Conservation (phyloP, 2,113 vertebrate species). For the Lepidothrix coronata region DNA sequence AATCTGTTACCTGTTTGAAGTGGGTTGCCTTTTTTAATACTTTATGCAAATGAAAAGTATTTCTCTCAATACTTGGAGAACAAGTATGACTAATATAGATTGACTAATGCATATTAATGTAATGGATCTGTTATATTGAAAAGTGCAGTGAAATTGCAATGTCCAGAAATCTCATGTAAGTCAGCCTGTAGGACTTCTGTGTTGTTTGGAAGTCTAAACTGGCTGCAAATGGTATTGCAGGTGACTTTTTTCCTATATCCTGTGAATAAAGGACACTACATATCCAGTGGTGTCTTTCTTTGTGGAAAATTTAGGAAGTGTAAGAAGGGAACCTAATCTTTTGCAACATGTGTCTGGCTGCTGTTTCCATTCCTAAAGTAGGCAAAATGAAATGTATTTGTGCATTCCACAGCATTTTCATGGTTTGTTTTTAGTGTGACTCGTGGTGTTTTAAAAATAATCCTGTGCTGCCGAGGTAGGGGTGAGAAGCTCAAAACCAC, state of each 20-base stretch:
- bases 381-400: background rate
- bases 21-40: background rate
- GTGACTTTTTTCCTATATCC: background rate
- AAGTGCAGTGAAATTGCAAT: background rate
- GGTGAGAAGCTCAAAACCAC: background rate
- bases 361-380: background rate
- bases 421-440: background rate
- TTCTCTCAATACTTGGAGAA: background rate
- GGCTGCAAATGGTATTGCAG: background rate
- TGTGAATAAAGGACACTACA: background rate
- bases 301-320: background rate
- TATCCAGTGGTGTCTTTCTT: background rate
- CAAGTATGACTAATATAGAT: background rate
- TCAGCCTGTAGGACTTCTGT: background rate
- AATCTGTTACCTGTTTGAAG: background rate
- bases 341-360: background rate
- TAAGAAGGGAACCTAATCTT: background rate
- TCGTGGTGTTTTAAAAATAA: background rate
- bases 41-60: background rate
- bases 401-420: rapidly evolving
- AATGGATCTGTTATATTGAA: background rate
- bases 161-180: background rate
- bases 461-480: background rate
- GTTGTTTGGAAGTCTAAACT: background rate
- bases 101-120: background rate